Evolutionary conservation across 2,888 invertebrate species (phyloP).

Genomic region (Craniophora ligustri): DNA sequence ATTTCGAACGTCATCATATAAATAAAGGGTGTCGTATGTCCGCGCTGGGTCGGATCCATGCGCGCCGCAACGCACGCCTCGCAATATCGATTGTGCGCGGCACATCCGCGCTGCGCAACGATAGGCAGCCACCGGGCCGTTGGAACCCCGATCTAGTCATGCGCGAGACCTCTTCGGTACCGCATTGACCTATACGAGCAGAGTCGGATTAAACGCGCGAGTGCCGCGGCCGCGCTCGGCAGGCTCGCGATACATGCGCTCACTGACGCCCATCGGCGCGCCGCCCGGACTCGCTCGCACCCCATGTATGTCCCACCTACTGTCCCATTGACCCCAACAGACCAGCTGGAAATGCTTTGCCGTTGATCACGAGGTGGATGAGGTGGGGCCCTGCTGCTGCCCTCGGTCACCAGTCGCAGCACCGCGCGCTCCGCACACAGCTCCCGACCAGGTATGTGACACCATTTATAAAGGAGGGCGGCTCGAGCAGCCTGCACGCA

Average conservation of each 20-base stretch:
- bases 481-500: conserved; percentile 9
- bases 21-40: conserved; percentile 69
- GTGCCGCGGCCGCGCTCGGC: conserved; percentile 82
- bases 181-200: conserved; percentile 74
- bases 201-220: conserved; percentile 76
- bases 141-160: conserved; percentile 73
- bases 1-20: conserved; percentile 72
- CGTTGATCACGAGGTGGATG: conserved; percentile 66
- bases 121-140: conserved; percentile 57
- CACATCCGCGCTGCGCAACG: conserved; percentile 60
- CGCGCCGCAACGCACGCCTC: conserved; percentile 64
- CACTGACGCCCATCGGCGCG: conserved; percentile 56
- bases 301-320: conserved; percentile 68
- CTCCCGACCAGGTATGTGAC: conserved; percentile 62
- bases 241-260: conserved; percentile 70
- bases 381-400: conserved; percentile 63
- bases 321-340: conserved; percentile 65
- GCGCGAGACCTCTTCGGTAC: conserved; percentile 74
- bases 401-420: conserved; percentile 60
- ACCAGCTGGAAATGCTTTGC: conserved; percentile 65
- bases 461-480: conserved; percentile 12
- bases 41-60: conserved; percentile 61
- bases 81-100: conserved; percentile 61
- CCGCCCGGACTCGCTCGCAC: conserved; percentile 50
- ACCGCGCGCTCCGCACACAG: conserved; percentile 59